Evolutionary conservation across 2,888 invertebrate species (phyloP).

Genomic region (Saturnia japonica): DNA sequence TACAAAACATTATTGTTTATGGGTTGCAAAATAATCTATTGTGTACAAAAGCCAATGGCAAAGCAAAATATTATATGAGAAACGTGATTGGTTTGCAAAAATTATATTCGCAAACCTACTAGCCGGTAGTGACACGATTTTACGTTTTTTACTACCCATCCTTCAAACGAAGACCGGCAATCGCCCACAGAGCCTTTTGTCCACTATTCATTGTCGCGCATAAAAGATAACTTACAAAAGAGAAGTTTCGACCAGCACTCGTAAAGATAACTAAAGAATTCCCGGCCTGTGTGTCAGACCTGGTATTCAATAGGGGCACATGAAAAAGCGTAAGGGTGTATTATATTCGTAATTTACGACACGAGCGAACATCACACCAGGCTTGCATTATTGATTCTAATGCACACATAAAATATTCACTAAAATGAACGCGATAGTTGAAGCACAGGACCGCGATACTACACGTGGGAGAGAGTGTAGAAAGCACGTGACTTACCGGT

Average conservation of each 20-base stretch:
- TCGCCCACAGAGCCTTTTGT: constrained; percentile 66
- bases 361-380: constrained; percentile 56
- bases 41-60: constrained; percentile 67
- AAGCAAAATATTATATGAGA: constrained; percentile 48
- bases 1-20: constrained; percentile 37
- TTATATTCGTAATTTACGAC: constrained; percentile 76
- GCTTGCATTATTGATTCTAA: constrained; percentile 65
- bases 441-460: constrained; percentile 35
- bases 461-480: constrained; percentile 40
- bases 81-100: constrained; percentile 77
- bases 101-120: constrained; percentile 68
- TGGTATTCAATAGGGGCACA: constrained; percentile 65
- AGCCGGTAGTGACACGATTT: constrained; percentile 60
- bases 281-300: constrained; percentile 50
- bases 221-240: constrained; percentile 77
- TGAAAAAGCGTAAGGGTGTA: constrained; percentile 73
- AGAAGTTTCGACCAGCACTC: constrained; percentile 66
- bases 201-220: constrained; percentile 67
- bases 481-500: constrained; percentile 79
- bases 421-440: constrained; percentile 37
- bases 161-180: constrained; percentile 50
- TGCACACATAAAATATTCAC: constrained; percentile 56
- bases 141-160: constrained; percentile 61
- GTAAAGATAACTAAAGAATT: constrained; percentile 75
- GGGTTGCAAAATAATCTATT: constrained; percentile 60